Evolutionary conservation across 2,113 vertebrate genomes (phyloP).

Genomic region (Balaenoptera acutorostrata): DNA sequence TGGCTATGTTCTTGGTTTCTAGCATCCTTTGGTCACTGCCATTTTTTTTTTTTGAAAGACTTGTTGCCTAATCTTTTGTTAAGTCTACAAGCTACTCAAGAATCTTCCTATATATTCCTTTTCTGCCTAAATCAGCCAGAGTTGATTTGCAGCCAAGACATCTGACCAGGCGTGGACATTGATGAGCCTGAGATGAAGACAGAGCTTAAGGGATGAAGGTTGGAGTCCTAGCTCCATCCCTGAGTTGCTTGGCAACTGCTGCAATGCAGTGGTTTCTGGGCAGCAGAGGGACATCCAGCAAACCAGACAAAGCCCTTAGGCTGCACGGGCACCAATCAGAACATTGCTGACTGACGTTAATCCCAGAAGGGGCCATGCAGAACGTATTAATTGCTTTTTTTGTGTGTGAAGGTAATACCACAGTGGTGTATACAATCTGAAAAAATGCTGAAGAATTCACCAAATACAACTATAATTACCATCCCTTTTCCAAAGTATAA

Average conservation of each 20-base stretch:
- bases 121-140: not conserved
- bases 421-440: not conserved
- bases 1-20: not conserved
- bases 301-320: not conserved
- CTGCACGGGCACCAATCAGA: not conserved
- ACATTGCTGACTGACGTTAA: not conserved
- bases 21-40: not conserved
- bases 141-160: not conserved
- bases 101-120: not conserved
- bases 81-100: not conserved
- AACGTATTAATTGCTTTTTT: not conserved
- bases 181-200: not conserved
- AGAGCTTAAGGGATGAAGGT: not conserved
- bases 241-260: not conserved
- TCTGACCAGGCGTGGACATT: not conserved
- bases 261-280: not conserved
- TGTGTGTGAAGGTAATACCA: not conserved
- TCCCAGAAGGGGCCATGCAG: not conserved
- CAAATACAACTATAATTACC: not conserved
- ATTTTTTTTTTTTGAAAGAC: not conserved
- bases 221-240: not conserved
- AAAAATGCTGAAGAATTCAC: not conserved
- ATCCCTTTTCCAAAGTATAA: too few species aligned
- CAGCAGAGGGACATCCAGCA: not conserved
- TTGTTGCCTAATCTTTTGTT: not conserved